phyloP scores from a whole-genome alignment of 2,888 invertebrate species.

The Drosophila rubida region DNA sequence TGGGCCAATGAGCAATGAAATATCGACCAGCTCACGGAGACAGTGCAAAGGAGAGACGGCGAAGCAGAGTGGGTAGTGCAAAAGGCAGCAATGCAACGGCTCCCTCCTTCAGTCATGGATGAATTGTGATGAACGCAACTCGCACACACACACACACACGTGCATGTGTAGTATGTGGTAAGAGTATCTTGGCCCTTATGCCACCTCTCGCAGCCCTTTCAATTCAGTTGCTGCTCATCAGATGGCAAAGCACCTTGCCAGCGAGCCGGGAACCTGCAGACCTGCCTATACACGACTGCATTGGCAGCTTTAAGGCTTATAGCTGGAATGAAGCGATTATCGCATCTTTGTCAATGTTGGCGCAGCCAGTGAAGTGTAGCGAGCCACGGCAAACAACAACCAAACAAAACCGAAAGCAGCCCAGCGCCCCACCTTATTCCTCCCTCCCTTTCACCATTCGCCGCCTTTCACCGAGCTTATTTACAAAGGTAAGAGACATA shows the following conservation, averaged over 20 bases:
- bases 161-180: neutral
- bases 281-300: slow-evolving; percentile 38
- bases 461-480: slow-evolving; percentile 16
- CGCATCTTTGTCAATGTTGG: slow-evolving; percentile 77
- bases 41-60: neutral
- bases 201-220: neutral
- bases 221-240: slow-evolving; percentile 14
- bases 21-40: slow-evolving; percentile 9
- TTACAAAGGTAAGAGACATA: slow-evolving; percentile 42
- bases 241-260: slow-evolving; percentile 14
- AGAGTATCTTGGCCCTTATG: neutral
- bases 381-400: slow-evolving; percentile 55
- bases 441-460: neutral
- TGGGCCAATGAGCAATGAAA: slow-evolving; percentile 10
- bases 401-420: slow-evolving; percentile 40
- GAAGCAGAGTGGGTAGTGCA: neutral
- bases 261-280: neutral
- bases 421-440: slow-evolving; percentile 8
- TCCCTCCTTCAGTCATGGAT: slow-evolving; percentile 28
- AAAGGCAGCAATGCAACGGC: slow-evolving; percentile 14
- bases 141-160: too few species aligned
- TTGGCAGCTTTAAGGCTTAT: slow-evolving; percentile 63
- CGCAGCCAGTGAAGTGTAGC: slow-evolving; percentile 63
- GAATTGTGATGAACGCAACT: slow-evolving; percentile 29
- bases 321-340: slow-evolving; percentile 77